These are phyloP conservation scores for Caenorhabditis auriculariae DNA, from an alignment of 2,888 invertebrate species.

Conservation along the genomic window DNA sequence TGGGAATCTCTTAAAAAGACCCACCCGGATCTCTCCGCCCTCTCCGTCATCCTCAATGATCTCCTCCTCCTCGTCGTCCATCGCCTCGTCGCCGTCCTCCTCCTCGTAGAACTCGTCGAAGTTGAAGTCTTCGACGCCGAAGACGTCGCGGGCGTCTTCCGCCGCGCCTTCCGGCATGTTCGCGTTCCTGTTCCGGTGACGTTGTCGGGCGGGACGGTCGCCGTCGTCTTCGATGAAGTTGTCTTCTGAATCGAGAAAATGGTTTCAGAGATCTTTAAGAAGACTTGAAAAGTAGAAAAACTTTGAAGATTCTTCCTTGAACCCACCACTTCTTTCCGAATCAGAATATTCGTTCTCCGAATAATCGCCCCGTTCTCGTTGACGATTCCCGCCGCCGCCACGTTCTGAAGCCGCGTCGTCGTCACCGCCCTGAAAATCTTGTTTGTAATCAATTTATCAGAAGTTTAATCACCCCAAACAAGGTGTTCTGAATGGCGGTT, in stretches of 20 bases:
- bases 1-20: conserved; percentile 40
- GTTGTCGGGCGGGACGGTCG: conserved; percentile 14
- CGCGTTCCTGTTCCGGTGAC: conserved; percentile 12
- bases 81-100: conserved; percentile 50
- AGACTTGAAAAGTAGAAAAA: background rate
- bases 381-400: background rate
- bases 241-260: conserved; percentile 67
- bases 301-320: background rate
- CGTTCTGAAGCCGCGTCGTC: conserved; percentile 12
- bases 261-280: background rate
- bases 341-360: conserved; percentile 2
- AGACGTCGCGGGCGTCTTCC: conserved; percentile 91
- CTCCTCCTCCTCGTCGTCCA: conserved; percentile 57
- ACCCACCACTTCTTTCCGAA: conserved; percentile 6
- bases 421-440: conserved; percentile 5
- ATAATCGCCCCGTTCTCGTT: background rate
- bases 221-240: conserved; percentile 93
- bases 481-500: conserved; percentile 61
- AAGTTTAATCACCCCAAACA: conserved; percentile 57
- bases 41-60: conserved; percentile 54
- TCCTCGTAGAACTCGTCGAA: conserved; percentile 67
- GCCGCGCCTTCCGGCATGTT: conserved; percentile 41
- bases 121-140: conserved; percentile 90
- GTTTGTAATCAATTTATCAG: background rate
- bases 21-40: conserved; percentile 65